These are phyloP conservation scores for Xestia rhomboidea DNA, from an alignment of 2,888 invertebrate genomes.

Conservation along the genomic window DNA sequence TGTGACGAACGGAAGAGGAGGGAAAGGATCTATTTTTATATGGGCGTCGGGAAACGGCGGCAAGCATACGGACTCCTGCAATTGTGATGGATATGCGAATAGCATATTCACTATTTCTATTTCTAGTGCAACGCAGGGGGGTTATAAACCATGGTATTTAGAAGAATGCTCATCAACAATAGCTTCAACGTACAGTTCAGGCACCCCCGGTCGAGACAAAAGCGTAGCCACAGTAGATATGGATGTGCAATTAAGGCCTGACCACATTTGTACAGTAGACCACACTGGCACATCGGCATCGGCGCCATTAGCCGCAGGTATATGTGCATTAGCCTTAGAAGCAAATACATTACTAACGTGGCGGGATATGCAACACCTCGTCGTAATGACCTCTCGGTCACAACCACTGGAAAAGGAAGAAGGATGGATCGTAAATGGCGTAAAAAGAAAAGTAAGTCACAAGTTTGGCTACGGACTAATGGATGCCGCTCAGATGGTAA, in stretches of 20 bases:
- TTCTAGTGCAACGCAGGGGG: conserved; percentile 98
- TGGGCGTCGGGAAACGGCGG: conserved; percentile 99
- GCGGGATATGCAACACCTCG: conserved; percentile 99
- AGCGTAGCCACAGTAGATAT: conserved; percentile 97
- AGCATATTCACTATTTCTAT: conserved; percentile 99
- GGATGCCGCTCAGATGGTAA: conserved; percentile 98
- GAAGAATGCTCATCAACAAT: conserved; percentile 99
- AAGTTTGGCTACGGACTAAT: conserved; percentile 99
- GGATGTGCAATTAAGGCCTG: conserved; percentile 96
- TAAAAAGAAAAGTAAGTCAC: conserved; percentile 98
- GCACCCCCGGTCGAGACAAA: conserved; percentile 97
- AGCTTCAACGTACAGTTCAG: conserved; percentile 99
- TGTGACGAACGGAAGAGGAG: conserved; percentile 97
- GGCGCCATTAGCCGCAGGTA: conserved; percentile 98
- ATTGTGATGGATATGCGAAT: conserved; percentile 99
- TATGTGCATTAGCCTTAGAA: conserved; percentile 97
- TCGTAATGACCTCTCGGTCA: conserved; percentile 97
- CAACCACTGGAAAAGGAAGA: conserved; percentile 97
- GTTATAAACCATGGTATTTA: conserved; percentile 99
- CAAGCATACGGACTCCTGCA: conserved; percentile 98
- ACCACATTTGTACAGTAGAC: conserved; percentile 97
- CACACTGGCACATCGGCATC: conserved; percentile 98
- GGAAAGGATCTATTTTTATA: conserved; percentile 98
- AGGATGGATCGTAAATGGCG: conserved; percentile 98
- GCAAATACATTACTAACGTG: conserved; percentile 98